These are phyloP conservation scores for Thaumetopoea pityocampa DNA, from an alignment of 1,140 invertebrate species.

Conservation along the genomic window DNA sequence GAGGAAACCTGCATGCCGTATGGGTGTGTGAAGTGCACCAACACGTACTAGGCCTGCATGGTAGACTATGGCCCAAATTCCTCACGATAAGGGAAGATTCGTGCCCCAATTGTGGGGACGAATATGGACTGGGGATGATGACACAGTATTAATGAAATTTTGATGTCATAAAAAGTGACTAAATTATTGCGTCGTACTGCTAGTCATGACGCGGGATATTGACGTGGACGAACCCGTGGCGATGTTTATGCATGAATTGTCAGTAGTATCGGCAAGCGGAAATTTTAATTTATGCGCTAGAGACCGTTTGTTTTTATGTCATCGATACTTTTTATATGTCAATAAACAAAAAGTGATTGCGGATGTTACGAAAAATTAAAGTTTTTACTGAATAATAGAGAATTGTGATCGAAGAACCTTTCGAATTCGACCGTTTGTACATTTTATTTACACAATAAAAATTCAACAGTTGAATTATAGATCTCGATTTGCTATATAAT, in stretches of 20 bases:
- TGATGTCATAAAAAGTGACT: not conserved
- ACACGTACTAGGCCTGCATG: too few relatives aligned
- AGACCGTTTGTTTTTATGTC: slow-evolving; percentile 69
- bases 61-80: too few relatives aligned
- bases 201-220: slow-evolving; percentile 22
- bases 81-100: too few relatives aligned
- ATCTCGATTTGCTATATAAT: slow-evolving; percentile 7
- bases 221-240: slow-evolving; percentile 34
- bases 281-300: slow-evolving; percentile 72
- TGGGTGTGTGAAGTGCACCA: too few relatives aligned
- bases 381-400: slow-evolving; percentile 22
- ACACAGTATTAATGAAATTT: slow-evolving; percentile 5
- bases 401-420: slow-evolving; percentile 18
- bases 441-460: slow-evolving; percentile 1
- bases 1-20: too few relatives aligned
- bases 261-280: slow-evolving; percentile 60
- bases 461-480: slow-evolving; percentile 3
- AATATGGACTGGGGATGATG: too few relatives aligned
- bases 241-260: slow-evolving; percentile 67
- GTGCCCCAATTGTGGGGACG: too few relatives aligned
- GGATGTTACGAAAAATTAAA: slow-evolving; percentile 45
- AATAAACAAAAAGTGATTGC: slow-evolving; percentile 55
- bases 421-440: not conserved
- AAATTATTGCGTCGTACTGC: not conserved
- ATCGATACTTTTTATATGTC: slow-evolving; percentile 47